Percentiles rank a stretch among this genome's conserved stretches.
Evolutionary conservation across 1,140 invertebrate species (phyloP).

Genomic region (Asobara japonica): DNA sequence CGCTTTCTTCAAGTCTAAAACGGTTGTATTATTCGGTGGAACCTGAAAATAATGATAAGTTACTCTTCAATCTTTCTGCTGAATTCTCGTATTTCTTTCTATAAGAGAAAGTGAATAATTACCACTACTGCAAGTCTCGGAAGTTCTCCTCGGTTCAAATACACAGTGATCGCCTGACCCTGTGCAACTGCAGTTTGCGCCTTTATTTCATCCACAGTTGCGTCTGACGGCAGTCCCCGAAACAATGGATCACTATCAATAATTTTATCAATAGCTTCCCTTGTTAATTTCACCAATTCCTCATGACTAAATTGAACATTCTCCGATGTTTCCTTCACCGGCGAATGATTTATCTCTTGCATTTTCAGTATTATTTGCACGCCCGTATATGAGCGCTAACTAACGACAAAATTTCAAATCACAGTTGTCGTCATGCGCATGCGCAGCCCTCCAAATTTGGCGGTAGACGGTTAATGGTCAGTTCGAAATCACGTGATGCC

Average conservation of each 20-base stretch:
- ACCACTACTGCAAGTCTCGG: constrained; percentile 59
- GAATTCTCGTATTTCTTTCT: constrained; percentile 5
- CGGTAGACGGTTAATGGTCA: background rate
- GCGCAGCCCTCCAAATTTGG: constrained; percentile 5
- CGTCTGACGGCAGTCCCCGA: constrained; percentile 52
- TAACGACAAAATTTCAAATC: background rate
- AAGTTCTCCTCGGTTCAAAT: constrained; percentile 55
- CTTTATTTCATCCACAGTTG: constrained; percentile 61
- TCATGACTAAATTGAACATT: constrained; percentile 47
- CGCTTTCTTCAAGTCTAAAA: constrained; percentile 60
- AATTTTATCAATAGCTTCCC: constrained; percentile 56
- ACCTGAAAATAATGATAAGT: constrained; percentile 48
- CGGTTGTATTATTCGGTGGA: constrained; percentile 55
- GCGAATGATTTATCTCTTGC: background rate
- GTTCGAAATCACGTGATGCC: background rate
- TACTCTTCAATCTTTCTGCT: background rate
- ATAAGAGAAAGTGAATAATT: constrained; percentile 27
- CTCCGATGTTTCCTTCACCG: constrained; percentile 11
- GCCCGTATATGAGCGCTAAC: background rate
- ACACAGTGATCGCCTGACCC: constrained; percentile 62
- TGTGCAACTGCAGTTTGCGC: constrained; percentile 60
- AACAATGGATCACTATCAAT: constrained; percentile 61
- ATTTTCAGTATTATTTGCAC: background rate
- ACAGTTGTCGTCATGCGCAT: background rate
- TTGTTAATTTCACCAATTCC: constrained; percentile 57